Evolutionary conservation across 1,140 invertebrate species (phyloP).

Genomic region (Portunus trituberculatus): DNA sequence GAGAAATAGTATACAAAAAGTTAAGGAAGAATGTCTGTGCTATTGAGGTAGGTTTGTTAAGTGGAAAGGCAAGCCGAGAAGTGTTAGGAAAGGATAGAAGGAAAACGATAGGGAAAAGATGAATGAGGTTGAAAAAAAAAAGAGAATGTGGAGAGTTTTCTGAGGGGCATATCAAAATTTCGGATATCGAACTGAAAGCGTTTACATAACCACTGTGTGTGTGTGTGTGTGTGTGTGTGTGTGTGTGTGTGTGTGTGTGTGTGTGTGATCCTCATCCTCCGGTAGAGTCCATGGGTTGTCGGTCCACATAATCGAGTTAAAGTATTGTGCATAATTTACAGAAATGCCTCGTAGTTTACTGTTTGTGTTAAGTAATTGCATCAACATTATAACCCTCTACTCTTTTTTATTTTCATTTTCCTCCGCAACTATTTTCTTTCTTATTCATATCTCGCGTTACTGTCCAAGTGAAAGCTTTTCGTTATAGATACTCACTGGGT

Average conservation of each 20-base stretch:
- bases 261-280: neutral
- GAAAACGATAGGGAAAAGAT: neutral
- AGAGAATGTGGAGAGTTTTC: neutral
- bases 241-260: conserved; percentile 40
- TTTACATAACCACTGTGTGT: conserved; percentile 4
- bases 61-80: neutral
- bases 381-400: neutral
- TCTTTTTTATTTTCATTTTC: neutral
- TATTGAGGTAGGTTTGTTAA: neutral
- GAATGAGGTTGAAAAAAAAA: neutral
- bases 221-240: conserved; percentile 50
- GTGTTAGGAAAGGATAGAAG: neutral
- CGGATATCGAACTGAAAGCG: neutral
- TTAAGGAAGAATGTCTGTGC: neutral
- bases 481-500: neutral
- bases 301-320: no score
- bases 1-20: neutral
- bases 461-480: neutral
- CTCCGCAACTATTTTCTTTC: neutral
- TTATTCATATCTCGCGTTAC: neutral
- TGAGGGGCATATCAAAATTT: neutral
- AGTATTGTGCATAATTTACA: no score
- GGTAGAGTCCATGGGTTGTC: no score
- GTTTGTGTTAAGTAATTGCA: no score
- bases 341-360: no score